These are phyloP conservation scores for Mallotus villosus DNA, from an alignment of 2,797 vertebrate genomes.

Conservation along the genomic window DNA sequence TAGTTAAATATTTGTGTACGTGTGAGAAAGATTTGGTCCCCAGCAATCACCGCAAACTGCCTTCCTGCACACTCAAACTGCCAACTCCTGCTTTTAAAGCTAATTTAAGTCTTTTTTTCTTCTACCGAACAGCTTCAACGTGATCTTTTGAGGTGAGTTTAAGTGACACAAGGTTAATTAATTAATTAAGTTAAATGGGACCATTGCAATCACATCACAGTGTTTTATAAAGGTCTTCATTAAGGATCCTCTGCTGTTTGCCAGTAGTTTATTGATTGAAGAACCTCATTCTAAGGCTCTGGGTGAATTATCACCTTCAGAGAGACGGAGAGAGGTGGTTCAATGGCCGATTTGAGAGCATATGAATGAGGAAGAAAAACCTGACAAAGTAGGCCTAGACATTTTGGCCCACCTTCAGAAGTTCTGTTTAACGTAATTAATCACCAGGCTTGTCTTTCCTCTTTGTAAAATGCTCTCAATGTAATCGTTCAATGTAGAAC, in stretches of 20 bases:
- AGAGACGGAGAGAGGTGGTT: neutral
- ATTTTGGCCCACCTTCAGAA: neutral
- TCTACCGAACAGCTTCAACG: constrained; percentile 46
- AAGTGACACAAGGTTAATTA: constrained; percentile 61
- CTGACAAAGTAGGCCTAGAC: neutral
- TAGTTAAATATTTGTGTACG: neutral
- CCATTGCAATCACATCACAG: constrained; percentile 50
- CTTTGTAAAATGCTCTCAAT: neutral
- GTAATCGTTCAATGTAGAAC: no score
- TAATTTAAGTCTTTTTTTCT: constrained; percentile 41
- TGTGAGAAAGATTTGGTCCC: neutral
- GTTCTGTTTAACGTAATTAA: neutral
- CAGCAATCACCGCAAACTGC: constrained; percentile 19
- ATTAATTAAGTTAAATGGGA: constrained; percentile 69
- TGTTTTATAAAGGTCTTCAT: constrained; percentile 64
- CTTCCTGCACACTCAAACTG: constrained; percentile 29
- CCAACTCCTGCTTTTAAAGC: constrained; percentile 51
- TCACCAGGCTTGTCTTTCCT: neutral
- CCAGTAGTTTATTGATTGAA: constrained; percentile 64
- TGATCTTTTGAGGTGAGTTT: constrained; percentile 59
- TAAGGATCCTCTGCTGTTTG: constrained; percentile 54
- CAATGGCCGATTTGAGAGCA: neutral
- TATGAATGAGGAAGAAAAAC: neutral
- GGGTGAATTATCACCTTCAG: constrained; percentile 27
- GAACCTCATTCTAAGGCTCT: constrained; percentile 53